Conservation (phyloP, 2,113 vertebrate genomes). For the Lontra canadensis region DNA sequence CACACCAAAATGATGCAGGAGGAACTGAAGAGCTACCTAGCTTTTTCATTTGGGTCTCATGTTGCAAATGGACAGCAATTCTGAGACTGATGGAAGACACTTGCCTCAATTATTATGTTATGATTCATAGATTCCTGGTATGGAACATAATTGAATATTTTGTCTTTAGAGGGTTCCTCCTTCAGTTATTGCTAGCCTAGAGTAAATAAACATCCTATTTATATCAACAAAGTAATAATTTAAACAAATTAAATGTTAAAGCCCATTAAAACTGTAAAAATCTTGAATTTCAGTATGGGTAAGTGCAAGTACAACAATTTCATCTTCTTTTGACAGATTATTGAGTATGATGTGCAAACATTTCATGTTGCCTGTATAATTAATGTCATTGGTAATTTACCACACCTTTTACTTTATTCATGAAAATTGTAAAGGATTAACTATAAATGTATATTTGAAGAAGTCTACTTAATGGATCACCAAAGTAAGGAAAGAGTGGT, state of each 20-base stretch:
- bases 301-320: not conserved
- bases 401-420: not conserved
- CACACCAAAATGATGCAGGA: not conserved
- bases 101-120: conserved; percentile 29
- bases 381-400: not conserved
- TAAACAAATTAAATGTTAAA: conserved; percentile 60
- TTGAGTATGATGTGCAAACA: conserved; percentile 18
- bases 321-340: conserved; percentile 26
- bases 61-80: not conserved
- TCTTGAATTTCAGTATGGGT: not conserved
- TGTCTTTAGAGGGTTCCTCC: conserved; percentile 37
- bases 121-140: conserved; percentile 47
- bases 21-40: not conserved
- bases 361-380: conserved; percentile 38
- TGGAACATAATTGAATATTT: not conserved
- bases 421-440: not conserved
- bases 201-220: conserved; percentile 62
- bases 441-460: not conserved
- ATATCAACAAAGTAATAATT: conserved; percentile 56
- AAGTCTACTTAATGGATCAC: conserved; percentile 26
- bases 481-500: not conserved
- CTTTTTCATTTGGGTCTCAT: not conserved
- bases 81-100: not conserved
- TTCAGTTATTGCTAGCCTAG: conserved; percentile 45
- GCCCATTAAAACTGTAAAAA: conserved; percentile 37